A percentile compares a stretch with the other conserved stretches of the same genome.
Conservation (phyloP, 2,888 invertebrate species). For the Drosophila trichaetosa region DNA sequence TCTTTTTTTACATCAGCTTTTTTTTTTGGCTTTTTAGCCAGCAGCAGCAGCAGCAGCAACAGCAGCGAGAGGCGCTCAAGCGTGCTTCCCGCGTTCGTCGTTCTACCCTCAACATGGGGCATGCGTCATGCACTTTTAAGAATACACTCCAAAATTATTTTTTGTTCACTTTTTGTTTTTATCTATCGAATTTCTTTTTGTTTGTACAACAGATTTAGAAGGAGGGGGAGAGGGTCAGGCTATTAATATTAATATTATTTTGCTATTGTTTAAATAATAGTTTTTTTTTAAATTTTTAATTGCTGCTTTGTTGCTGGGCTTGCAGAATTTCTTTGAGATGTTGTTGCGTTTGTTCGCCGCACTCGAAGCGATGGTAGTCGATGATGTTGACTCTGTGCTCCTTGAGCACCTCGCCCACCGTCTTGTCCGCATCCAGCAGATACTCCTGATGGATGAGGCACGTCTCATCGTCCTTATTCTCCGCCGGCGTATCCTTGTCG, state of each 20-base stretch:
- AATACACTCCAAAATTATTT: constrained; percentile 27
- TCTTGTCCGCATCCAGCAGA: constrained; percentile 90
- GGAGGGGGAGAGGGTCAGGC: too few species aligned
- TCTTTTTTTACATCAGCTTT: constrained; percentile 16
- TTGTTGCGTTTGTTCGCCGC: constrained; percentile 88
- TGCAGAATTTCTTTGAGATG: constrained; percentile 69
- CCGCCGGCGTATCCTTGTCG: constrained; percentile 87
- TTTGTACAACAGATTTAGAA: constrained; percentile 54
- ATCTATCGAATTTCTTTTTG: constrained; percentile 20
- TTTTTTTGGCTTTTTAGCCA: constrained; percentile 28
- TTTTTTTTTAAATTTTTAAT: constrained; percentile 15
- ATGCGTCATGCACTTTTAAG: constrained; percentile 64
- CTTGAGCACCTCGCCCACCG: constrained; percentile 90
- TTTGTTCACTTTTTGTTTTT: constrained; percentile 26
- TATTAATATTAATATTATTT: constrained; percentile 6
- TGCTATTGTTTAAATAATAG: background rate
- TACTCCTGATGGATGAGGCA: constrained; percentile 95
- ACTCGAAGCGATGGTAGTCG: constrained; percentile 94
- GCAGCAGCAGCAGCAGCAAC: constrained; percentile 1
- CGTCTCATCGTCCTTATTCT: constrained; percentile 90
- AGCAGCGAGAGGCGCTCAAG: constrained; percentile 60
- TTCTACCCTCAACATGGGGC: constrained; percentile 44
- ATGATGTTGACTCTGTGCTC: constrained; percentile 89
- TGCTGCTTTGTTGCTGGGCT: constrained; percentile 72
- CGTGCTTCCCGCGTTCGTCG: constrained; percentile 68